A percentile compares a stretch with the other conserved stretches of the same genome.
Conservation (phyloP, 35 echinoderm and acorn worm species). For the Lytechinus variegatus region DNA sequence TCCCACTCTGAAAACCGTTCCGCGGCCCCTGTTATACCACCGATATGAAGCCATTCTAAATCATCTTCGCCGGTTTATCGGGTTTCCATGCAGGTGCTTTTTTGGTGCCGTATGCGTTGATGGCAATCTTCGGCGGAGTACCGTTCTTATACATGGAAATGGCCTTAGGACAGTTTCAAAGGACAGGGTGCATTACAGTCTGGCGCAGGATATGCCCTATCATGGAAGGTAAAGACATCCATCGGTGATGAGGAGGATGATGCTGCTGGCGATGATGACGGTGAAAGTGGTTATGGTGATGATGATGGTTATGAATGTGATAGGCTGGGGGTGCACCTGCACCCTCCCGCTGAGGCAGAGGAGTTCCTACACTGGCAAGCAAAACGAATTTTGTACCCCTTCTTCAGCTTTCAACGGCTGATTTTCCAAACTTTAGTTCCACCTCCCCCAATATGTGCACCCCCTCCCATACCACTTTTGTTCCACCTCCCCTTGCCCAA, state of each 20-base stretch:
- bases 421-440: too few species aligned
- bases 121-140: slow-evolving; percentile 84
- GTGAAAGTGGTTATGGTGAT: not conserved
- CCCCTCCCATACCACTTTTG: too few species aligned
- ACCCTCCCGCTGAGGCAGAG: too few species aligned
- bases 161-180: slow-evolving; percentile 89
- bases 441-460: too few species aligned
- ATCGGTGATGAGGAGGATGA: not conserved
- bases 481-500: too few species aligned
- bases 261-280: not conserved
- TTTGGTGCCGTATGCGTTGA: slow-evolving; percentile 83
- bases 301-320: not conserved
- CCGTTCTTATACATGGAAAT: slow-evolving; percentile 93
- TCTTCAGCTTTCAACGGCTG: too few species aligned
- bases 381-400: too few species aligned
- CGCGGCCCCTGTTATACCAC: too few species aligned
- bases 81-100: slow-evolving; percentile 83
- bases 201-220: slow-evolving; percentile 92
- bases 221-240: slow-evolving; percentile 71
- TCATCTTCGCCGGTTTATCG: not conserved
- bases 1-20: too few species aligned
- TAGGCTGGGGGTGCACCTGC: not conserved
- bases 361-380: too few species aligned
- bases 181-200: slow-evolving; percentile 87
- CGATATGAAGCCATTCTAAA: too few species aligned